phyloP scores from a whole-genome alignment of 2,888 invertebrate genomes.

The Acleris emargana region DNA sequence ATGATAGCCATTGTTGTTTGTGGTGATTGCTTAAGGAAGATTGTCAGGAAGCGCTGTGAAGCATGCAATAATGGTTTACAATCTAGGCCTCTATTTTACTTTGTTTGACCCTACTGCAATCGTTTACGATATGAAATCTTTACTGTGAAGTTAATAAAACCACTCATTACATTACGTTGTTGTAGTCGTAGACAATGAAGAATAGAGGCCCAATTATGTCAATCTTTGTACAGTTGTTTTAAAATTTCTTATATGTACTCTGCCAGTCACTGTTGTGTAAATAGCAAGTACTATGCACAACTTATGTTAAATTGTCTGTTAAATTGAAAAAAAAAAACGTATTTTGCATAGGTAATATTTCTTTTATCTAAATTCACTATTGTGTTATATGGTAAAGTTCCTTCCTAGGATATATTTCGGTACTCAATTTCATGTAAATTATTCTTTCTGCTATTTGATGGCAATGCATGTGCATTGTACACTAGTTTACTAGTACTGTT shows the following conservation, averaged over 20 bases:
- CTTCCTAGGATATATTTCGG: conserved; percentile 33
- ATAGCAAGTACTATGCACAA: background rate
- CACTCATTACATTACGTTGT: too few relatives aligned
- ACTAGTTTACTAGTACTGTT: conserved; percentile 15
- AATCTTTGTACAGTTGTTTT: background rate
- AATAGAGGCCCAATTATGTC: too few relatives aligned
- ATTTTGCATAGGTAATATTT: conserved; percentile 15
- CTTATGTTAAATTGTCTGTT: too few relatives aligned
- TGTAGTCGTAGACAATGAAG: too few relatives aligned
- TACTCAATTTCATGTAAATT: background rate
- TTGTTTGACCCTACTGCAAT: too few relatives aligned
- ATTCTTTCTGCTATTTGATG: conserved; percentile 18
- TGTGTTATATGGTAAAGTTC: conserved; percentile 34
- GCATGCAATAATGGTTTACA: conserved; percentile 20
- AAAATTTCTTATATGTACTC: background rate
- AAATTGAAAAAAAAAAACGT: background rate
- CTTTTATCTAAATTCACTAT: conserved; percentile 31
- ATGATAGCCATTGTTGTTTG: conserved; percentile 32
- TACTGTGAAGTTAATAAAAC: too few relatives aligned
- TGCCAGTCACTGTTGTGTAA: conserved; percentile 1
- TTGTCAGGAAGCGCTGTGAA: background rate
- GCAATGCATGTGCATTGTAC: conserved; percentile 19
- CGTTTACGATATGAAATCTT: too few relatives aligned
- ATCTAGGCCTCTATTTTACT: background rate
- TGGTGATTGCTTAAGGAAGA: conserved; percentile 11